These are phyloP conservation scores for Strigops habroptila DNA, from an alignment of 2,113 vertebrate species.

Conservation along the genomic window DNA sequence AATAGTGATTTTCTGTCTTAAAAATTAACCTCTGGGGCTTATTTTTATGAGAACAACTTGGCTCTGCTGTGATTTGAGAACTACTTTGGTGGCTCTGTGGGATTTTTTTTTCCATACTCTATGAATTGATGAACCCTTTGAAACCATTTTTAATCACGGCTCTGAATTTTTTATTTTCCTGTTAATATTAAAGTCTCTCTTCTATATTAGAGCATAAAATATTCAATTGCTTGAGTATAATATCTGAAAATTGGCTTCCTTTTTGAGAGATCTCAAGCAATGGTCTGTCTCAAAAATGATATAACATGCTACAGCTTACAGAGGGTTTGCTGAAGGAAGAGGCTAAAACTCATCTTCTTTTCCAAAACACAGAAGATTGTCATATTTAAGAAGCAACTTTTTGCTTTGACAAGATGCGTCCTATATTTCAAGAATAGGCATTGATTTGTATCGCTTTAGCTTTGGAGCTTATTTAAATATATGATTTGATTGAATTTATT, in stretches of 20 bases:
- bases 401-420: neutral
- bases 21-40: neutral
- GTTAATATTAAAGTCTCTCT: neutral
- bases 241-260: neutral
- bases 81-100: neutral
- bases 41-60: neutral
- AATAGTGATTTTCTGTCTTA: neutral
- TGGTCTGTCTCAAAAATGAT: neutral
- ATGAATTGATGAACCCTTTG: neutral
- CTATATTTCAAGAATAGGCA: neutral
- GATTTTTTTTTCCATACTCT: neutral
- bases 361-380: neutral
- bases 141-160: neutral
- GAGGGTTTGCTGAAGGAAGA: neutral
- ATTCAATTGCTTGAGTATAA: neutral
- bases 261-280: neutral
- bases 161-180: conserved; percentile 17
- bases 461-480: neutral
- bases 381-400: neutral
- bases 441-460: neutral
- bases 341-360: neutral
- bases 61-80: neutral
- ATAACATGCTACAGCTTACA: neutral
- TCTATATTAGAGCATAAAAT: neutral
- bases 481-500: no score